Evolutionary conservation across 2,113 vertebrate species (phyloP).

Genomic region (Mormoops blainvillei): DNA sequence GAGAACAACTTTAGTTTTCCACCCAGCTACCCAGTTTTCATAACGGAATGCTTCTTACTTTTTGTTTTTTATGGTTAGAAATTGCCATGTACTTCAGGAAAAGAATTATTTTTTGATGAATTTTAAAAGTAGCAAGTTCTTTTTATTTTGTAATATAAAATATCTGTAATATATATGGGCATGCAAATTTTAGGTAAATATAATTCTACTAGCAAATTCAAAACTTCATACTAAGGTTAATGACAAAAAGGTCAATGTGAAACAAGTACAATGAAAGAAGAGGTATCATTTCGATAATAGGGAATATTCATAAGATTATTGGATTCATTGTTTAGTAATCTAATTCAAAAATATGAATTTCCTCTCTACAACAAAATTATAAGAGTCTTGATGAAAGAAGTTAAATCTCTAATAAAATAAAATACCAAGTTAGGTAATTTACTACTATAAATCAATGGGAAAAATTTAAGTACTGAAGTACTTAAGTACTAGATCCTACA

Average conservation of each 20-base stretch:
- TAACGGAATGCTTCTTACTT: not conserved
- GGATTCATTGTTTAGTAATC: not conserved
- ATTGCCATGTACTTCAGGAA: not conserved
- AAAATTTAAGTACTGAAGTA: constrained; percentile 12
- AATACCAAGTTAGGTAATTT: not conserved
- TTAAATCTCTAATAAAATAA: constrained; percentile 1
- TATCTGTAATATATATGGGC: not conserved
- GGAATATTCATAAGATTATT: not conserved
- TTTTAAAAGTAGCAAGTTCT: not conserved
- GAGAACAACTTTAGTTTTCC: not conserved
- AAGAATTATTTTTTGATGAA: not conserved
- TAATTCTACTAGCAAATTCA: constrained; percentile 21
- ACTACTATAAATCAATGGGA: not conserved
- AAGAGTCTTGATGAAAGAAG: not conserved
- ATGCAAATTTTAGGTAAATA: not conserved
- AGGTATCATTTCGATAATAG: not conserved
- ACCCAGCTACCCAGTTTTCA: not conserved
- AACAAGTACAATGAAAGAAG: not conserved
- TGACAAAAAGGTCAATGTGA: constrained; percentile 24
- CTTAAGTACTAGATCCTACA: not conserved
- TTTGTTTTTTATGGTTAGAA: not conserved
- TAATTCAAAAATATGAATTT: constrained; percentile 17
- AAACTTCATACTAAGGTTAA: constrained; percentile 17
- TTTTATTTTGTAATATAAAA: not conserved
- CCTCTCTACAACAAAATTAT: not conserved